Evolutionary conservation across 2,113 vertebrate genomes (phyloP).

Genomic region (Malurus cyaneus): DNA sequence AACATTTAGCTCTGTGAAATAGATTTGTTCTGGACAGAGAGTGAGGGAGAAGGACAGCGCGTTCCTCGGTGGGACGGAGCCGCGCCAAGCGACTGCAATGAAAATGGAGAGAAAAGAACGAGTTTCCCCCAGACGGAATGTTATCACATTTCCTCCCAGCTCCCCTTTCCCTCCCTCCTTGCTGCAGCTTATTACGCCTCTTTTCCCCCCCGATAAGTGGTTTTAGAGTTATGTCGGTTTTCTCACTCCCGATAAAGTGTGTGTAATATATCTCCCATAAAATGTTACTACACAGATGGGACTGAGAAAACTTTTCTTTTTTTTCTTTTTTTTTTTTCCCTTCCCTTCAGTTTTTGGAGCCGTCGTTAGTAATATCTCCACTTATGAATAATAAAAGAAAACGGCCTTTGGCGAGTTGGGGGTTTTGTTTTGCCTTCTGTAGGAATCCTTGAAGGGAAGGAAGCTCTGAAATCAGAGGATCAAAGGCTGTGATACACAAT

Average conservation of each 20-base stretch:
- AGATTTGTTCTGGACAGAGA: conserved; percentile 40
- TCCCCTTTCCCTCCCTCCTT: neutral
- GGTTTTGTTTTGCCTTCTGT: conserved; percentile 37
- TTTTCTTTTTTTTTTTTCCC: neutral
- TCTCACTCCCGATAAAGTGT: neutral
- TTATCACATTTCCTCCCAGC: neutral
- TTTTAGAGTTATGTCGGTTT: conserved; percentile 11
- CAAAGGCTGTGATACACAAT: neutral
- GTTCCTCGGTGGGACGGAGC: neutral
- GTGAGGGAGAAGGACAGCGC: neutral
- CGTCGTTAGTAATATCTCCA: conserved; percentile 30
- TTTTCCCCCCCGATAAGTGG: neutral
- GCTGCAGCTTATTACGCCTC: neutral
- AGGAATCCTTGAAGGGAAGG: conserved; percentile 9
- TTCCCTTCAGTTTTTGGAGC: conserved; percentile 7
- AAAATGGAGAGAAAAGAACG: neutral
- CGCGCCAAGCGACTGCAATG: neutral
- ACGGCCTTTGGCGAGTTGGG: neutral
- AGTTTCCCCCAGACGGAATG: neutral
- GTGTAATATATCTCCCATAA: conserved; percentile 31
- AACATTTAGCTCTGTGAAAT: conserved; percentile 42
- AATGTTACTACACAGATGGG: conserved; percentile 42
- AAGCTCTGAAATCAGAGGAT: neutral
- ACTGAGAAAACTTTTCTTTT: neutral
- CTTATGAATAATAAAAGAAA: conserved; percentile 63